Base-by-base conservation (phyloP, 2,113 vertebrate genomes). In the Bothrops jararaca region DNA sequence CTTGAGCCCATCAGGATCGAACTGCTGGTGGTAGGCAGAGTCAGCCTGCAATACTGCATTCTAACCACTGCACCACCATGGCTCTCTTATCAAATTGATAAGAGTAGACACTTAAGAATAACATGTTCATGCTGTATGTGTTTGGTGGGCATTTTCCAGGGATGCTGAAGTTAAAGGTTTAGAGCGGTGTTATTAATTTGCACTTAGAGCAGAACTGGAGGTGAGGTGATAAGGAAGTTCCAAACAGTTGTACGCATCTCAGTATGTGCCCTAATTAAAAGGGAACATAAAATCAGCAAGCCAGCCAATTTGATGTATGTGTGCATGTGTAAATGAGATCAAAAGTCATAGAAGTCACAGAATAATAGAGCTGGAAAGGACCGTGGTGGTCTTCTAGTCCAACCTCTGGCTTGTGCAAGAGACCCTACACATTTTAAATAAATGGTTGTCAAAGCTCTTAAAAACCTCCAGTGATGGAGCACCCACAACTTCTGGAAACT, bases 251-350 rank as follows among this genome's bases (percentile, higher is more conserved):
- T 85, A 92, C 85, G 54, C 95, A 95, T 90, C 96, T 93, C 92
- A 93, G 95, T 94, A 94, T 88, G 91, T 94, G 92, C 90, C 93
- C 94, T 92, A 95, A 96, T 95, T 96, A 97, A 93, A 90, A 93
- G 91, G 93, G 94, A 91, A 92, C 93, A 94, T 96, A 94, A 97
- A 97, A 96, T 97, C 96, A 97, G 96, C 93, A 94, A 95, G 94
- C 96, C 94, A 95, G 95, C 95, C 94, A 60, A 97, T 97, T 97
- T 96, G 95, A 58, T 92, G 20, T 5, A 13, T 60, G 45, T 29
- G 54, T 85, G 29, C 15, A 11, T 56, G 48, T 0, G 95, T 95
- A 92, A 97, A 96, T 95, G 95, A 97, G 96, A 97, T 95, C 96
- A 97, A 69, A 69, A 69, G 64, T 6, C 64, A 69, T n/a, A 69